These are phyloP conservation scores for Alca torda DNA, from an alignment of 2,797 vertebrate genomes.

Conservation along the genomic window DNA sequence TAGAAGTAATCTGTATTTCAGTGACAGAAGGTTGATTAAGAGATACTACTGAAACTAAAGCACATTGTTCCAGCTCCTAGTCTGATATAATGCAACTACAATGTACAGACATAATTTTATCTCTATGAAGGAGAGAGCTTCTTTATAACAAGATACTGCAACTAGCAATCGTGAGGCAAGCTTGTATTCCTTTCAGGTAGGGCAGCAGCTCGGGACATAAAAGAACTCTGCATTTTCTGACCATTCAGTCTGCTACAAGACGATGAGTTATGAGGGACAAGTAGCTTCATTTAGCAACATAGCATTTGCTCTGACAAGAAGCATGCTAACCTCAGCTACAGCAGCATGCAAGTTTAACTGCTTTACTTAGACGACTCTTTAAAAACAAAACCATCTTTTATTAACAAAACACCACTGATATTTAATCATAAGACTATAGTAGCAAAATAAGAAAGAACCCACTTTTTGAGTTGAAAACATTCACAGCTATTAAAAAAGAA, in stretches of 20 bases:
- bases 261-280: background rate
- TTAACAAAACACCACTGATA: background rate
- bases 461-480: background rate
- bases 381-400: background rate
- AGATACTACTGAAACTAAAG: background rate
- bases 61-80: background rate
- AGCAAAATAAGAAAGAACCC: background rate
- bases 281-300: background rate
- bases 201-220: background rate
- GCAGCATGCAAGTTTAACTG: fast-evolving
- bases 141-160: background rate
- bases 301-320: background rate
- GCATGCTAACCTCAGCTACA: background rate
- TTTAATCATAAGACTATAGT: background rate
- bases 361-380: background rate
- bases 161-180: background rate
- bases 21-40: background rate
- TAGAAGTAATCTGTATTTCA: background rate
- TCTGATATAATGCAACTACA: background rate
- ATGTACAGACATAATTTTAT: background rate
- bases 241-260: background rate
- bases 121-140: background rate
- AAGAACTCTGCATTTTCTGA: background rate
- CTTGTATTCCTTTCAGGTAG: background rate
- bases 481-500: background rate